Conservation (phyloP, 2,888 invertebrate species). For the Arge pagana region DNA sequence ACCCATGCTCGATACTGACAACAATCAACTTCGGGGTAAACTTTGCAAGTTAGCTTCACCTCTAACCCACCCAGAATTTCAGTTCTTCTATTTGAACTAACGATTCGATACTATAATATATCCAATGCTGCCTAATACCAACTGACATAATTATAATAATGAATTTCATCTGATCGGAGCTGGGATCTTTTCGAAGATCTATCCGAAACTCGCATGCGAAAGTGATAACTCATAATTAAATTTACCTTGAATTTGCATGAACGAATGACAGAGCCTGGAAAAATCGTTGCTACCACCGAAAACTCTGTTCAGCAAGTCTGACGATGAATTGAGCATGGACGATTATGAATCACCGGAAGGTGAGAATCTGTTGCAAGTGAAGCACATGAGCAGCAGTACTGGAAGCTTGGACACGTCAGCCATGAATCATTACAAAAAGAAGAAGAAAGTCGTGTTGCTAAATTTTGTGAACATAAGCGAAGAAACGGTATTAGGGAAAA, state of each 20-base stretch:
- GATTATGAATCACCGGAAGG: constrained; percentile 40
- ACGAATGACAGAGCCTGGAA: constrained; percentile 40
- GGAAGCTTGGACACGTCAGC: constrained; percentile 46
- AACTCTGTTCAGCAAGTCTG: constrained; percentile 50
- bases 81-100: no score
- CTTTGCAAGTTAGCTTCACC: no score
- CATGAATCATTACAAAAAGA: constrained; percentile 33
- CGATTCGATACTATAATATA: no score
- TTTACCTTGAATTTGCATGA: constrained; percentile 21
- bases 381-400: constrained; percentile 51
- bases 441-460: constrained; percentile 37
- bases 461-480: constrained; percentile 40
- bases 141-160: constrained; percentile 4
- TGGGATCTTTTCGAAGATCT: not conserved
- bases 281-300: constrained; percentile 43
- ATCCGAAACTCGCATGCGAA: not conserved
- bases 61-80: no score
- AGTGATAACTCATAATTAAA: not conserved
- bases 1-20: no score
- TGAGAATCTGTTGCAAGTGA: constrained; percentile 45
- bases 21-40: no score
- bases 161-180: constrained; percentile 8
- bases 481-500: no score
- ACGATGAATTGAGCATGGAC: constrained; percentile 51
- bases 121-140: no score